phyloP scores from a whole-genome alignment of 2,797 vertebrate genomes.

The Lepus oiostolus region DNA sequence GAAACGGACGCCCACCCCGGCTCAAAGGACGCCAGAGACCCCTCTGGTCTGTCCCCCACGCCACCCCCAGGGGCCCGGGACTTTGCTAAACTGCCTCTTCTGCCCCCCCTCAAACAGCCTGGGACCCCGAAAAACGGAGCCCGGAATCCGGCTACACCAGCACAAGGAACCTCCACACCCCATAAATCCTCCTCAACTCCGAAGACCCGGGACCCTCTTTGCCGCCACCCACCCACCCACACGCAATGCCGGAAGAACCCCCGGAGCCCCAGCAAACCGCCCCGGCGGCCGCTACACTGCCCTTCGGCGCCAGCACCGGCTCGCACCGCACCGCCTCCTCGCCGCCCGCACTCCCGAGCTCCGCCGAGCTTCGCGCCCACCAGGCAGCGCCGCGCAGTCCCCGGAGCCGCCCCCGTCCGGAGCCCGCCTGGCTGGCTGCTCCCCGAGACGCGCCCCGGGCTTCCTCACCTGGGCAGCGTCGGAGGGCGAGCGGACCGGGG shows the following conservation, averaged over 20 bases:
- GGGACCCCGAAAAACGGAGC: neutral
- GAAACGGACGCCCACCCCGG: constrained; percentile 17
- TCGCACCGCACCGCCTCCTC: neutral
- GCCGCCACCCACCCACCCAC: neutral
- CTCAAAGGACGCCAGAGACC: constrained; percentile 6
- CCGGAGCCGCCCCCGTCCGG: constrained; percentile 67
- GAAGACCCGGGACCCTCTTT: neutral
- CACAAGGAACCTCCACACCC: constrained; percentile 16
- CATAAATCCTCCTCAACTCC: neutral
- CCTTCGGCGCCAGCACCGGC: neutral
- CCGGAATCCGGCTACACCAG: neutral
- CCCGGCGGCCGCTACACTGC: neutral
- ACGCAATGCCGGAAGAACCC: neutral
- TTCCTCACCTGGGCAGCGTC: constrained; percentile 73
- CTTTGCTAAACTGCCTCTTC: constrained; percentile 14
- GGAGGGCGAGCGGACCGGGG: constrained; percentile 27
- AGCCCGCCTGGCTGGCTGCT: constrained; percentile 26
- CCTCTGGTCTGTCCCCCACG: neutral
- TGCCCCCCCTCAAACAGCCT: neutral
- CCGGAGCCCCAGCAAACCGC: neutral
- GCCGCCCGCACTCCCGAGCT: neutral
- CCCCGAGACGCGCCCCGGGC: neutral
- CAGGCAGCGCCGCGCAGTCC: constrained; percentile 48
- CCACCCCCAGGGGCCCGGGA: neutral
- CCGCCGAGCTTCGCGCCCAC: constrained; percentile 43